Percentiles rank a stretch among this genome's conserved stretches.
Evolutionary conservation across 2,888 invertebrate species (phyloP).

Genomic region (Eilema caniola): DNA sequence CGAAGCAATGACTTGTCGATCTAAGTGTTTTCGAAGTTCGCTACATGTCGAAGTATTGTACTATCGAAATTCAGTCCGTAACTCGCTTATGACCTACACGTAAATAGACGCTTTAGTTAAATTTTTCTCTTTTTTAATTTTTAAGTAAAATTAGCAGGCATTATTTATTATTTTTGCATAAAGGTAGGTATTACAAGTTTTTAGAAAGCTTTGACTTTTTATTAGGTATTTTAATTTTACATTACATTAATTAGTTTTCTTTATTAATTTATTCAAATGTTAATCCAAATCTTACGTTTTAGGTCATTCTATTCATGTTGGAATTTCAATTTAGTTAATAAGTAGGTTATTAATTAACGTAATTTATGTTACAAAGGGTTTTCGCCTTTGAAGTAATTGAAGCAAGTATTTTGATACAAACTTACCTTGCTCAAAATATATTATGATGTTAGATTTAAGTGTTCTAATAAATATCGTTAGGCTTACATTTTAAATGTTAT

Average conservation of each 20-base stretch:
- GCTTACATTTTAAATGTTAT: not conserved
- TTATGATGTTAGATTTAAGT: not conserved
- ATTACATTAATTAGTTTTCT: not conserved
- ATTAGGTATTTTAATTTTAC: not conserved
- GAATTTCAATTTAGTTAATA: slow-evolving; percentile 4
- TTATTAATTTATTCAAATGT: too few relatives aligned
- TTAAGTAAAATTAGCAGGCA: too few relatives aligned
- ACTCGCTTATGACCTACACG: too few relatives aligned
- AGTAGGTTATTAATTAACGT: slow-evolving; percentile 2
- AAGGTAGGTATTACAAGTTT: too few relatives aligned
- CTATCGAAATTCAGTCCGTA: too few relatives aligned
- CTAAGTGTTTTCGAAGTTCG: too few relatives aligned
- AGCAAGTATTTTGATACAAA: not conserved
- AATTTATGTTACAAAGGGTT: slow-evolving; percentile 10
- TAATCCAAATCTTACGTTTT: not conserved
- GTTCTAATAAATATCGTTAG: not conserved
- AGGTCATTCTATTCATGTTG: not conserved
- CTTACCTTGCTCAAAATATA: not conserved
- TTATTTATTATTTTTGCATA: too few relatives aligned
- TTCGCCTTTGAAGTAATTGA: slow-evolving; percentile 10
- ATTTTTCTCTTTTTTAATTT: too few relatives aligned
- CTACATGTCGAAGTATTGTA: too few relatives aligned
- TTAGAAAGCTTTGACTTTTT: not conserved
- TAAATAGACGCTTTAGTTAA: too few relatives aligned
- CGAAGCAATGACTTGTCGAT: too few relatives aligned